A percentile compares a stretch with the other conserved stretches of the same genome.
phyloP scores from a whole-genome alignment of 2,888 invertebrate species.

The Crocallis elinguaria region DNA sequence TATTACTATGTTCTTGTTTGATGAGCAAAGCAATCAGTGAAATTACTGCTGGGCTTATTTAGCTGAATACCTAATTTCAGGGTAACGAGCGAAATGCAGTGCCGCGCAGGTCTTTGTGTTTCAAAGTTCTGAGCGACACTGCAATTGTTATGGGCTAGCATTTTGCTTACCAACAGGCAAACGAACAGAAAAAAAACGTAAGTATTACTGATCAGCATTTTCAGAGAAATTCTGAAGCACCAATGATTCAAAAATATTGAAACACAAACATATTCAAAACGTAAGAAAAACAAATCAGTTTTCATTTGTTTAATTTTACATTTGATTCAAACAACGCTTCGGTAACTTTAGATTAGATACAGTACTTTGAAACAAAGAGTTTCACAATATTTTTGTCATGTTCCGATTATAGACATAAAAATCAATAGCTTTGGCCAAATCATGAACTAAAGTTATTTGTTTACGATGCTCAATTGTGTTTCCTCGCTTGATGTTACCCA shows the following conservation, averaged over 20 bases:
- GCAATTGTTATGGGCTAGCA: too few relatives aligned
- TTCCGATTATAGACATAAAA: not conserved
- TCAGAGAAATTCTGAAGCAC: too few relatives aligned
- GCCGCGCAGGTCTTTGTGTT: too few relatives aligned
- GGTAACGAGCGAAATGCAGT: too few relatives aligned
- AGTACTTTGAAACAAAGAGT: not conserved
- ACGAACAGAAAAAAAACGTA: too few relatives aligned
- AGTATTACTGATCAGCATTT: too few relatives aligned
- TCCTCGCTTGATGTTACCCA: not conserved
- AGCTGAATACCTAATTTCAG: too few relatives aligned
- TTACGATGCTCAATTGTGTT: slow-evolving; percentile 16
- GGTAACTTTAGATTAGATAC: not conserved
- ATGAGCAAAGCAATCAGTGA: too few relatives aligned
- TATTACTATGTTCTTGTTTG: too few relatives aligned
- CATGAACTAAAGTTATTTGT: not conserved
- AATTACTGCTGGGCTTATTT: too few relatives aligned
- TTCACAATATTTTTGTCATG: not conserved
- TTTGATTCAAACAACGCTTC: not conserved
- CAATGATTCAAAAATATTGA: not conserved
- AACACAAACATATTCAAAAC: not conserved
- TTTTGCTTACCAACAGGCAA: too few relatives aligned
- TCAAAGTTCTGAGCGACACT: too few relatives aligned
- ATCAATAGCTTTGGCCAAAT: not conserved
- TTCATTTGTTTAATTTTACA: not conserved
- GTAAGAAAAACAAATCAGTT: not conserved